Evolutionary conservation across 1,140 invertebrate genomes (phyloP).

Genomic region (Macrostomum lignano): DNA sequence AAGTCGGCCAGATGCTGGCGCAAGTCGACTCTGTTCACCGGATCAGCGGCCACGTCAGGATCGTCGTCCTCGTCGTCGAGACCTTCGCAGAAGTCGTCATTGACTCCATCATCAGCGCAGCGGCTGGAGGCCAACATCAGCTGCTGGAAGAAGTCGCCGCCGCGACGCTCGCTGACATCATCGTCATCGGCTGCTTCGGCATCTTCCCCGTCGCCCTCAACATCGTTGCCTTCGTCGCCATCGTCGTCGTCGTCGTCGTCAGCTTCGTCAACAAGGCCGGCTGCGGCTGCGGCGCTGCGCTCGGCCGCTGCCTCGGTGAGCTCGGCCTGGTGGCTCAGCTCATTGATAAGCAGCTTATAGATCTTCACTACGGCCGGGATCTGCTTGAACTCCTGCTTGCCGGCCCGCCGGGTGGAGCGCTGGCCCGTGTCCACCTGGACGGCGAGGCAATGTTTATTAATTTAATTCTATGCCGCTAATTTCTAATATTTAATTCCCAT

Average conservation of each 20-base stretch:
- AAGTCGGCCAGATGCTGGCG: conserved; percentile 19
- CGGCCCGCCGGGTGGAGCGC: no score
- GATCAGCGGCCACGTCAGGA: conserved; percentile 21
- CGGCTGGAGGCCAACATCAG: background rate
- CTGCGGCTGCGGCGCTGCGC: no score
- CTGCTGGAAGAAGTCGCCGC: no score
- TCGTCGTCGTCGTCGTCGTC: no score
- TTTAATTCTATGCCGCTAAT: no score
- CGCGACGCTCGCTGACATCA: conserved; percentile 13
- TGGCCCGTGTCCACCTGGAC: conserved; percentile 22
- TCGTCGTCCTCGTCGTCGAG: conserved; percentile 22
- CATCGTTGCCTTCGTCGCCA: conserved; percentile 10
- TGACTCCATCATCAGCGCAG: conserved; percentile 8
- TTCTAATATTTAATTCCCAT: no score
- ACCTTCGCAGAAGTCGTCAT: no score
- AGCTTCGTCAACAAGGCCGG: no score
- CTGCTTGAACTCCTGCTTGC: no score
- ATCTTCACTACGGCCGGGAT: conserved; percentile 35
- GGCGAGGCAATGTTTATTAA: no score
- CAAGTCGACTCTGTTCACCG: conserved; percentile 21
- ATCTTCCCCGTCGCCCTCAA: conserved; percentile 14
- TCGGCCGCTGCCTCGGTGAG: conserved; percentile 17
- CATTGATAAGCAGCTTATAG: conserved; percentile 34
- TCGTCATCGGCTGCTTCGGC: conserved; percentile 17
- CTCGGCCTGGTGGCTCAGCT: conserved; percentile 31